Evolutionary conservation across 2,888 invertebrate genomes (phyloP).

Genomic region (Tetropium fuscum): DNA sequence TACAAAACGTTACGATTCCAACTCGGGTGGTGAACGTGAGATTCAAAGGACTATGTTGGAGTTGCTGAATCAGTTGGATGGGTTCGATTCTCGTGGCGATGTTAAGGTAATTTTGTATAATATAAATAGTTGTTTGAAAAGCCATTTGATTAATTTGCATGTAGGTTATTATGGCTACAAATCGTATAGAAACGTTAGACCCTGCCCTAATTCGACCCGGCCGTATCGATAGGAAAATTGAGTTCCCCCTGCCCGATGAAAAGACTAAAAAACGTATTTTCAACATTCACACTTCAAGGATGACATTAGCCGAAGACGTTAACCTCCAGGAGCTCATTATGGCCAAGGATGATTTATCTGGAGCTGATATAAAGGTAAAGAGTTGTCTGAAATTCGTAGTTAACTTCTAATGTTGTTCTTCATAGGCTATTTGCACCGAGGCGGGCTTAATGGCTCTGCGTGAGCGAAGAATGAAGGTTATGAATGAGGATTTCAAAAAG

Average conservation of each 20-base stretch:
- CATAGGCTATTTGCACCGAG: constrained; percentile 98
- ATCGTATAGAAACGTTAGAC: constrained; percentile 98
- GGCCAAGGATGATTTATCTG: constrained; percentile 99
- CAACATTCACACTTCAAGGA: constrained; percentile 98
- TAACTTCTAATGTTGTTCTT: constrained; percentile 44
- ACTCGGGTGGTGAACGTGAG: constrained; percentile 99
- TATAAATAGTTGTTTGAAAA: constrained; percentile 1
- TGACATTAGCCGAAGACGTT: constrained; percentile 98
- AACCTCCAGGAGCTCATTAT: constrained; percentile 96
- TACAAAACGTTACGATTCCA: constrained; percentile 98
- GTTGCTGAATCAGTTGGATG: constrained; percentile 97
- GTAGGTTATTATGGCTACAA: constrained; percentile 96
- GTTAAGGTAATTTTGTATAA: constrained; percentile 78
- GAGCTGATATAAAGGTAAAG: constrained; percentile 92
- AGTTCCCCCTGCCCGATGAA: constrained; percentile 99
- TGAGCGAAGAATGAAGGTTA: constrained; percentile 99
- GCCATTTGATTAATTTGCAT: constrained; percentile 18
- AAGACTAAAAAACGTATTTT: constrained; percentile 98
- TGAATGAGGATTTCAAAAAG: constrained; percentile 99
- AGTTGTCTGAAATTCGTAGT: constrained; percentile 18
- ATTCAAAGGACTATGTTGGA: constrained; percentile 99
- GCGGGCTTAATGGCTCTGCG: constrained; percentile 98
- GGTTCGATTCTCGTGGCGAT: constrained; percentile 96
- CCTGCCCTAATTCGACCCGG: constrained; percentile 99
- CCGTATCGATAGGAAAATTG: constrained; percentile 98